Base-by-base conservation (phyloP, 2,888 invertebrate genomes). In the Leuctra nigra region DNA sequence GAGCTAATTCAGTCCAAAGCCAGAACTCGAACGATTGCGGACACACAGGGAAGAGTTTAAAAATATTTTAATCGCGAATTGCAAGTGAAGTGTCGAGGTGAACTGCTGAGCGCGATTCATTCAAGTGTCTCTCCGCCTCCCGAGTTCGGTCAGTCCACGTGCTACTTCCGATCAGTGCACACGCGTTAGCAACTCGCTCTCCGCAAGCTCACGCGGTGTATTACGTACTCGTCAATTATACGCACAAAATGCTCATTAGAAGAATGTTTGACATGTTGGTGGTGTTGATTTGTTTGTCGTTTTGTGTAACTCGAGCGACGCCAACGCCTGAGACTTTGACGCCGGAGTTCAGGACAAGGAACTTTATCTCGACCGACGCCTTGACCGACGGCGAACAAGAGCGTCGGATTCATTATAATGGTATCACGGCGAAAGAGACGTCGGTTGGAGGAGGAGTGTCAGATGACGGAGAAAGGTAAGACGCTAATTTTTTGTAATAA, bases 351-450 rank as follows among this genome's bases (percentile, higher is more conserved):
- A 16, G 16, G 13, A 20, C 18, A 24, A 20, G 36, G 47, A 80
- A 84, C 69, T 86, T 86, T 70, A 73, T 84, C 61, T 76, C 83
- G 68, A 79, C 77, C 18, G 85, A 86, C 65, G 74, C 75, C 53
- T 72, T 87, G 58, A 69, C 79, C 56, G 87, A 88, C 67, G 87
- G 87, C 2, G 86, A 87, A 67, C 72, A 80, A 62, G 86, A 87
- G 68, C 78, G 78, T 13, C 71, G 84, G 55, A 75, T 86, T 55
- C 80, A 78, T 68, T 82, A 71, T 65, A 77, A 80, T 60, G 83
- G 83, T 6, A 71, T 85, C 36, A 78, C 78, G 13, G 85, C 83
- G 36, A 84, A 84, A 67, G 84, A 86, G 69, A 84, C 84, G 0
- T 78, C 76, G 46, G 80, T 81, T 41, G 60, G 63, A 4, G 61